These are phyloP conservation scores for Pseudococcus longispinus DNA, from an alignment of 2,888 invertebrate species.

Conservation along the genomic window DNA sequence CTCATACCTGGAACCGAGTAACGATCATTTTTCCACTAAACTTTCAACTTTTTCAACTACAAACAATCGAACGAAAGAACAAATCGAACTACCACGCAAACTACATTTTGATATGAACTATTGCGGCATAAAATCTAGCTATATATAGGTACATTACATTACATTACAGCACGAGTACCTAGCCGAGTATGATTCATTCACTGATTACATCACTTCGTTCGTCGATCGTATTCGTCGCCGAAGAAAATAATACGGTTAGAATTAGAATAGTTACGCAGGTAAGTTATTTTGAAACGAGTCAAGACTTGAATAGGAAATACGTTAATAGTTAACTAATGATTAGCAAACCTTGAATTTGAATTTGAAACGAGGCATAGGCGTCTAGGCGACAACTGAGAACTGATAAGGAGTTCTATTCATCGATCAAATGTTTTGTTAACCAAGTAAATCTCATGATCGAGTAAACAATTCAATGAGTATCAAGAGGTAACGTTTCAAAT, in stretches of 20 bases:
- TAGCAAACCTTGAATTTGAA: not conserved
- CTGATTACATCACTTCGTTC: not conserved
- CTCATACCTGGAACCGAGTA: not conserved
- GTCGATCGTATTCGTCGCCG: not conserved
- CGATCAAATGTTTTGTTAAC: not conserved
- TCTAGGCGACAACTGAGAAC: not conserved
- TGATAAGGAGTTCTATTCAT: not conserved
- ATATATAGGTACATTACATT: not conserved
- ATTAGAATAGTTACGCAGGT: not conserved
- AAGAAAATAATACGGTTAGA: not conserved
- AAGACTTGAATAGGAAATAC: not conserved
- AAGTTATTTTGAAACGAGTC: not conserved
- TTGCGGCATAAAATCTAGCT: not conserved
- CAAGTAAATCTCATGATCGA: not conserved
- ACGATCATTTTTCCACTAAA: not conserved
- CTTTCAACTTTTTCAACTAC: not conserved
- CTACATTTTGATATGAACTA: not conserved
- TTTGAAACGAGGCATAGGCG: not conserved
- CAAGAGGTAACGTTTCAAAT: too few relatives aligned
- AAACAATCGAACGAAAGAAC: not conserved
- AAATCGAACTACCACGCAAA: not conserved
- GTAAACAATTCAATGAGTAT: too few relatives aligned
- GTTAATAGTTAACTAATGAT: not conserved
- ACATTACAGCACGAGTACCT: not conserved
- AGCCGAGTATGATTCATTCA: not conserved